Conservation (phyloP, 2,888 invertebrate species). For the Ectemnius lituratus region DNA sequence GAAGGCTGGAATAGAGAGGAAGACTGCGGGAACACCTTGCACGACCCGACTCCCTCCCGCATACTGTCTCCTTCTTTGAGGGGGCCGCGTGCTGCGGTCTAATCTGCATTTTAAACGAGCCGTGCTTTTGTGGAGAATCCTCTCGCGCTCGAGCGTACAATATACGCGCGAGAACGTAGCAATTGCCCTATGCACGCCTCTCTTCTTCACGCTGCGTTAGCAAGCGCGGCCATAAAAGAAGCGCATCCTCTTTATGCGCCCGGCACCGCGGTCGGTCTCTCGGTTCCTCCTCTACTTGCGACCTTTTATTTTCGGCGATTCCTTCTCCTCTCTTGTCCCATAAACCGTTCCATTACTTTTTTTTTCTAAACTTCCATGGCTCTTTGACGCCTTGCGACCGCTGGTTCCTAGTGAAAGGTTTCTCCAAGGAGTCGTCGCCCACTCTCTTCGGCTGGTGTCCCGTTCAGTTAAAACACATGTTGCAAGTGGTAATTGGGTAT, state of each 20-base stretch:
- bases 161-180: constrained; percentile 15
- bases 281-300: constrained; percentile 7
- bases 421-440: no score
- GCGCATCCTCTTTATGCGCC: constrained; percentile 24
- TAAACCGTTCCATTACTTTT: no score
- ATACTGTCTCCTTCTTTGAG: constrained; percentile 53
- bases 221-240: constrained; percentile 20
- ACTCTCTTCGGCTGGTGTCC: no score
- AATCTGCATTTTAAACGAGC: constrained; percentile 73
- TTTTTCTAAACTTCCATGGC: no score
- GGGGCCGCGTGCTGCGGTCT: constrained; percentile 54
- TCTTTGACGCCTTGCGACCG: no score
- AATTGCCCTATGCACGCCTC: constrained; percentile 33
- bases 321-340: not conserved
- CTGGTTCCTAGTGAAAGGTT: no score
- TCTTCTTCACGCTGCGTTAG: constrained; percentile 35
- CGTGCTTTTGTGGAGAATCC: constrained; percentile 34
- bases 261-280: not conserved
- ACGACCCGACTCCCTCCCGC: constrained; percentile 32
- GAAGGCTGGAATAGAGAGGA: no score
- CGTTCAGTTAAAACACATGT: no score
- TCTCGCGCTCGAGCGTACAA: no score
- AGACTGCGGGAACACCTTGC: not conserved
- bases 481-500: no score
- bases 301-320: not conserved